Percentiles rank a stretch among this genome's conserved stretches.
Conservation (phyloP, 2,797 vertebrate genomes). For the Sebastes minor region DNA sequence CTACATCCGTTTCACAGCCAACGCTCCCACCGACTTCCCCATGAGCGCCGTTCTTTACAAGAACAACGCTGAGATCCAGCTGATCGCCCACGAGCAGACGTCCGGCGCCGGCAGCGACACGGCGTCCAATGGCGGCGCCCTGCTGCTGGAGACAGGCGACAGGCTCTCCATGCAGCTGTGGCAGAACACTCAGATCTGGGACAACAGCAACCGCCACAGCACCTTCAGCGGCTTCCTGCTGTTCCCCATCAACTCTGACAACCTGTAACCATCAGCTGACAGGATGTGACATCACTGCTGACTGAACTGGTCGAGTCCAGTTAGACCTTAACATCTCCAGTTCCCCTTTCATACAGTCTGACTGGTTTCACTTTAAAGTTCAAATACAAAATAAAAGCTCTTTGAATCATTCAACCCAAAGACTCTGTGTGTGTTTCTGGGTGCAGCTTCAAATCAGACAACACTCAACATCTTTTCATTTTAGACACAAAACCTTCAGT, state of each 20-base stretch:
- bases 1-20: slow-evolving; percentile 57
- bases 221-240: slow-evolving; percentile 66
- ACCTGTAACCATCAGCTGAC: background rate
- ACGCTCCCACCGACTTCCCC: slow-evolving; percentile 37
- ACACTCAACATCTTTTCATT: too few relatives aligned
- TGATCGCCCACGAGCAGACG: slow-evolving; percentile 51
- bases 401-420: too few relatives aligned
- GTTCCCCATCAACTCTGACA: slow-evolving; percentile 19
- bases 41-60: slow-evolving; percentile 59
- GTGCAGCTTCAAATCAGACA: too few relatives aligned
- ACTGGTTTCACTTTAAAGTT: too few relatives aligned
- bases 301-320: too few relatives aligned
- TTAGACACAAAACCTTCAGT: too few relatives aligned
- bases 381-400: too few relatives aligned
- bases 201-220: slow-evolving; percentile 67
- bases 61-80: background rate
- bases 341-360: too few relatives aligned
- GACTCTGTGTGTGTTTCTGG: too few relatives aligned
- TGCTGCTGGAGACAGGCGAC: slow-evolving; percentile 61
- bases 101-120: slow-evolving; percentile 62
- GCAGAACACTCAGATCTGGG: slow-evolving; percentile 61
- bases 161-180: slow-evolving; percentile 37
- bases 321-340: too few relatives aligned
- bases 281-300: too few relatives aligned
- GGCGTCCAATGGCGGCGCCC: slow-evolving; percentile 58